Evolutionary conservation across 1,140 invertebrate species (phyloP).

Genomic region (Carposina sasakii): DNA sequence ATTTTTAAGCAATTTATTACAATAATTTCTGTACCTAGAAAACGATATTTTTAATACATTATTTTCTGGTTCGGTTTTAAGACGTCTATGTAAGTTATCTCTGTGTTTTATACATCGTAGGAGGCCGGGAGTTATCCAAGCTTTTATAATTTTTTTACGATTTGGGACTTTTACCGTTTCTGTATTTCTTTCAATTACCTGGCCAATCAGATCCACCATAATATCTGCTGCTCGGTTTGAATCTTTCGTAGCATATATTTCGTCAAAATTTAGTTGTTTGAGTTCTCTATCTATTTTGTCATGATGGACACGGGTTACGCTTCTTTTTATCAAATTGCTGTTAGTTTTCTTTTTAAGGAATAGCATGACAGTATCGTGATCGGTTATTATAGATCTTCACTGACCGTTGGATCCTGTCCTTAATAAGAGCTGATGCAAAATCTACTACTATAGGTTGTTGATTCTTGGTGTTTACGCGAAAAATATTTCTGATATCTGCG

Average conservation of each 20-base stretch:
- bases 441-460: background rate
- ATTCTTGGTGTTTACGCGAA: background rate
- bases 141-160: conserved; percentile 5
- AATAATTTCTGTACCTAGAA: conserved; percentile 5
- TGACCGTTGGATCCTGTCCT: background rate
- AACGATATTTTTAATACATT: background rate
- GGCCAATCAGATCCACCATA: background rate
- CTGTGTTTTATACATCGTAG: conserved; percentile 11
- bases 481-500: background rate
- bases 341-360: background rate
- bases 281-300: conserved; percentile 1
- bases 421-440: background rate
- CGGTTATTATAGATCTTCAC: background rate
- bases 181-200: conserved; percentile 5
- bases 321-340: background rate
- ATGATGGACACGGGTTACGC: background rate
- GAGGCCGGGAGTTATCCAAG: conserved; percentile 12
- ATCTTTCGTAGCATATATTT: background rate
- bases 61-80: background rate
- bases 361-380: background rate
- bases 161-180: conserved; percentile 2
- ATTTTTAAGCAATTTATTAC: background rate
- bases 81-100: conserved; percentile 2
- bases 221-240: background rate
- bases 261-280: conserved; percentile 2